phyloP scores from a whole-genome alignment of 2,888 invertebrate species.

The Harpagoxenus sublaevis region DNA sequence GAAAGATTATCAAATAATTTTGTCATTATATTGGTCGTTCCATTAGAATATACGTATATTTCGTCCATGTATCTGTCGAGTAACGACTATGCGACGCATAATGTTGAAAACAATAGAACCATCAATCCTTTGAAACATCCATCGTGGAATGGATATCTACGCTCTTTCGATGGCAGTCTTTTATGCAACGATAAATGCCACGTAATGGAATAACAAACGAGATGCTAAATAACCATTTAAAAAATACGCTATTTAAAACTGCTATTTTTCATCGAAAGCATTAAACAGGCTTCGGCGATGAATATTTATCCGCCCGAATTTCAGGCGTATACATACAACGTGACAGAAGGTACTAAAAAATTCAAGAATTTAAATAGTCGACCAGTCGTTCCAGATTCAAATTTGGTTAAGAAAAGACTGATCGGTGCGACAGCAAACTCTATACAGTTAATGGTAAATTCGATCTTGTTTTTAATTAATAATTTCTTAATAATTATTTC shows the following conservation, averaged over 20 bases:
- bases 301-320: conserved; percentile 45
- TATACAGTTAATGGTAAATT: not conserved
- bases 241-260: conserved; percentile 23
- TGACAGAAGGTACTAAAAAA: not conserved
- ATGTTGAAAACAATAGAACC: conserved; percentile 43
- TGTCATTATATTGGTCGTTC: not conserved
- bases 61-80: not conserved
- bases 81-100: conserved; percentile 22
- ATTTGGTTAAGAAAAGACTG: not conserved
- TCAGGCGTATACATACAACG: not conserved
- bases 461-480: not conserved
- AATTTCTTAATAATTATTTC: conserved; percentile 1
- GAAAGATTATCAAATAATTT: too few relatives aligned
- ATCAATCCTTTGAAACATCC: conserved; percentile 57
- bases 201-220: conserved; percentile 42
- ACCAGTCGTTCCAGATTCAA: not conserved
- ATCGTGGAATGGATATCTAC: conserved; percentile 30
- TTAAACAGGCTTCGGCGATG: not conserved
- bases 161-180: conserved; percentile 29
- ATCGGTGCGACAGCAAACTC: not conserved
- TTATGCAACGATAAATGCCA: conserved; percentile 31
- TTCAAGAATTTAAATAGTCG: not conserved
- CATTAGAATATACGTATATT: not conserved
- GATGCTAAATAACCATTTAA: not conserved
- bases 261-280: not conserved